Evolutionary conservation across 2,797 vertebrate species (phyloP).

Genomic region (Cacajao melanocephalus): DNA sequence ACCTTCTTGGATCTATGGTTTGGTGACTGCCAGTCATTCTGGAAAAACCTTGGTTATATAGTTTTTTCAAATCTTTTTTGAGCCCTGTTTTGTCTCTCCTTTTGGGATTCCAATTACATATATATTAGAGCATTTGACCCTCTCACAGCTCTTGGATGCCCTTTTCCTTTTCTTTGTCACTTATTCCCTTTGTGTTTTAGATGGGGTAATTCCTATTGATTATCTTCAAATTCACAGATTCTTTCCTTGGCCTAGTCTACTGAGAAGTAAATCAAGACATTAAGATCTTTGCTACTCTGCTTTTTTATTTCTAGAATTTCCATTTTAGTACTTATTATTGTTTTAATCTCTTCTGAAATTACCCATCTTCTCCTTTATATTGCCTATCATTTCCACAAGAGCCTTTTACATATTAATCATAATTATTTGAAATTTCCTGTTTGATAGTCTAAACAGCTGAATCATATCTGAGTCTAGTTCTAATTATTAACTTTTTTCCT

Average conservation of each 20-base stretch:
- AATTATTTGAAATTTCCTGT: background rate
- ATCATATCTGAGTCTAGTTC: background rate
- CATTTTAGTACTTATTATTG: background rate
- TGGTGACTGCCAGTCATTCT: background rate
- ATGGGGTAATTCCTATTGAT: background rate
- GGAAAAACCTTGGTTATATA: background rate
- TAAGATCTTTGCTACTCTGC: background rate
- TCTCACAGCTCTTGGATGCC: background rate
- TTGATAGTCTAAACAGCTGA: background rate
- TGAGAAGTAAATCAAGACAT: background rate
- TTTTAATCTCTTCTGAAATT: background rate
- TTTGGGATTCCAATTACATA: background rate
- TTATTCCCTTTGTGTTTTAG: background rate
- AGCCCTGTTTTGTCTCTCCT: background rate
- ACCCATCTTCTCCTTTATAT: background rate
- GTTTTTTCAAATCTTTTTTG: background rate
- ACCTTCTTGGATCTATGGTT: background rate
- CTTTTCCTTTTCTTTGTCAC: background rate
- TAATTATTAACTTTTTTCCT: background rate
- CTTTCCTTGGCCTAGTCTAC: background rate
- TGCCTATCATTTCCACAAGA: background rate
- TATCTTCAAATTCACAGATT: background rate
- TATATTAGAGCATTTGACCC: background rate
- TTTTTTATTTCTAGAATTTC: background rate
- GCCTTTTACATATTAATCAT: background rate